These are phyloP conservation scores for Octomys mimax DNA, from an alignment of 2,797 vertebrate genomes.

Conservation along the genomic window DNA sequence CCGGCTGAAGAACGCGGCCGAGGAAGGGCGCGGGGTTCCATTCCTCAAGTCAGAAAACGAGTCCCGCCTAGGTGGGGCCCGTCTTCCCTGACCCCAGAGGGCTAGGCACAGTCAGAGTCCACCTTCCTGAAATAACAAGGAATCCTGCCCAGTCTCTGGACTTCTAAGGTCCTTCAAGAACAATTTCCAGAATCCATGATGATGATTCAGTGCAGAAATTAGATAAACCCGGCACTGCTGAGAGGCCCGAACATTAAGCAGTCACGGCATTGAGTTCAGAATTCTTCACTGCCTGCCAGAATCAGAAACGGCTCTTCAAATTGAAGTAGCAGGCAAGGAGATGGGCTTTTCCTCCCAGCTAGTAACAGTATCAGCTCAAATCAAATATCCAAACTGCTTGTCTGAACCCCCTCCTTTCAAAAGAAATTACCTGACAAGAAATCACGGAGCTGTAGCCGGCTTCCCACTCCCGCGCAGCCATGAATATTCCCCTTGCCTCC, in stretches of 20 bases:
- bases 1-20: accelerated
- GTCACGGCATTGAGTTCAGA: not conserved
- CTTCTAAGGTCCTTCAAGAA: not conserved
- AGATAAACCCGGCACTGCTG: not conserved
- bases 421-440: not conserved
- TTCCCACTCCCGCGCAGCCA: not conserved
- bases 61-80: accelerated
- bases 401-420: not conserved
- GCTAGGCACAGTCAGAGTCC: not conserved
- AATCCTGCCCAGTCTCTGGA: not conserved
- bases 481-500: not conserved
- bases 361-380: not conserved
- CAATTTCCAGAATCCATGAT: not conserved
- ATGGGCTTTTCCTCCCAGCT: not conserved
- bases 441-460: not conserved
- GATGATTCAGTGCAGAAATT: not conserved
- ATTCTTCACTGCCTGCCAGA: not conserved
- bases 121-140: not conserved
- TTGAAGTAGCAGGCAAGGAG: not conserved
- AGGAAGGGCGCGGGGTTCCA: not conserved
- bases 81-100: not conserved
- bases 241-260: not conserved
- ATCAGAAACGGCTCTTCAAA: not conserved
- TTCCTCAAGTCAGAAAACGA: not conserved
- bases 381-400: not conserved